Base-by-base conservation (phyloP, 30 jellyfish, hydroid and myxozoan genomes). In the Pseudorhiza aurosa region DNA sequence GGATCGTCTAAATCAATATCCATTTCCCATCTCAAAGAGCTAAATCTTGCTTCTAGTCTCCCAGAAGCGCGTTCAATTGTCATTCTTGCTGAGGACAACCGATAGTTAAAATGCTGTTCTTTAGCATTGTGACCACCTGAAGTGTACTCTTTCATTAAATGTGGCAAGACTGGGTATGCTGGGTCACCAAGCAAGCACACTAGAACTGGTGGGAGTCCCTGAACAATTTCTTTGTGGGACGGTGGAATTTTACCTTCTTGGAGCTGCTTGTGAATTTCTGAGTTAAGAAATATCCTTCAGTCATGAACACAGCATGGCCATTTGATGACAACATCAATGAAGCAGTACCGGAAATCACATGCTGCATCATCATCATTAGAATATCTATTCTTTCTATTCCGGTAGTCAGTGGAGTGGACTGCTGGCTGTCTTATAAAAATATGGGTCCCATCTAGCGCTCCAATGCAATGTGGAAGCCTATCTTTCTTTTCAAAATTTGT, bases 51-150 rank as follows among this genome's bases (percentile, higher is more conserved):
- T 4, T 79, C 79, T 36, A 78, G 69, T 69, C 94, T 32, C 15
- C 95, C 91, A 79, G 79, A 77, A 10, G 95, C 94, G 69, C 95
- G 79, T 70, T 78, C 84, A 32, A 62, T 72, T 10, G 58, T 79
- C 88, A 87, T 87, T 55, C 95, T 22, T 49, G 89, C 89, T 32
- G 96, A 87, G 28, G 89, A 87, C 25, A 87, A 72, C 11, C 75
- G 72, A 33, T 49, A 59, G 22, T 88, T 32, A 78, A 87, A 87
- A 47, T 18, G 65, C 18, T 63, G 46, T 68, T 81, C 86, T 12
- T 45, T 44, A 14, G 29, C 57, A 47, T 26, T 46, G 72, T 31
- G 44, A 33, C 92, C 85, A 6, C 90, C 85, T 14, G 65, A 8
- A 22, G 77, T 42, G 35, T 11, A 77, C 53, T 87, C 96, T 47